These are phyloP conservation scores for Bicyclus anynana DNA, from an alignment of 1,140 invertebrate genomes.

Conservation along the genomic window DNA sequence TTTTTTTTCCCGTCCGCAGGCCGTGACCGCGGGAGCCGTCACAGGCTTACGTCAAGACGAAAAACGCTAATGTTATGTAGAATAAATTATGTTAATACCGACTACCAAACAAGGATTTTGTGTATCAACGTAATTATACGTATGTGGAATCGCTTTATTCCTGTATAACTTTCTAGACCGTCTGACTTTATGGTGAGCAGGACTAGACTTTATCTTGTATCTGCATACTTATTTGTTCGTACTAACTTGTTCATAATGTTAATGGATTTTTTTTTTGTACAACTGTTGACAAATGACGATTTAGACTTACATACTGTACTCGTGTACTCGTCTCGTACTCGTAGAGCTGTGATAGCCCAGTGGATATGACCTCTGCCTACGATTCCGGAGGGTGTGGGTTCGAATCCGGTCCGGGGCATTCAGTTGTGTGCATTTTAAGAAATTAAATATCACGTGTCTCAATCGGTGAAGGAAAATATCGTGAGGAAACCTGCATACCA, in stretches of 20 bases:
- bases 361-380: no score
- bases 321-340: no score
- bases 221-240: neutral
- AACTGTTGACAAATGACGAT: no score
- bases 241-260: neutral
- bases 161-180: neutral
- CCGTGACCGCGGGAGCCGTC: slow-evolving; percentile 35
- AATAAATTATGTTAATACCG: slow-evolving; percentile 50
- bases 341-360: no score
- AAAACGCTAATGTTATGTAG: slow-evolving; percentile 39
- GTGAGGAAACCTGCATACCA: no score
- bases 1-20: slow-evolving; percentile 33
- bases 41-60: slow-evolving; percentile 34
- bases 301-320: no score
- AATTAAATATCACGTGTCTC: no score
- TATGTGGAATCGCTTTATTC: neutral
- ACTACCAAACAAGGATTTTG: slow-evolving; percentile 30
- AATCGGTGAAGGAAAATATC: no score
- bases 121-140: slow-evolving; percentile 8
- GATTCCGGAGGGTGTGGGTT: no score
- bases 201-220: neutral
- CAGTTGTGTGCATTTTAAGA: no score
- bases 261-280: no score
- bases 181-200: neutral
- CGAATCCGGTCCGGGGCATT: no score